These are phyloP conservation scores for Crepidodera aurea DNA, from an alignment of 2,888 invertebrate genomes.

Conservation along the genomic window DNA sequence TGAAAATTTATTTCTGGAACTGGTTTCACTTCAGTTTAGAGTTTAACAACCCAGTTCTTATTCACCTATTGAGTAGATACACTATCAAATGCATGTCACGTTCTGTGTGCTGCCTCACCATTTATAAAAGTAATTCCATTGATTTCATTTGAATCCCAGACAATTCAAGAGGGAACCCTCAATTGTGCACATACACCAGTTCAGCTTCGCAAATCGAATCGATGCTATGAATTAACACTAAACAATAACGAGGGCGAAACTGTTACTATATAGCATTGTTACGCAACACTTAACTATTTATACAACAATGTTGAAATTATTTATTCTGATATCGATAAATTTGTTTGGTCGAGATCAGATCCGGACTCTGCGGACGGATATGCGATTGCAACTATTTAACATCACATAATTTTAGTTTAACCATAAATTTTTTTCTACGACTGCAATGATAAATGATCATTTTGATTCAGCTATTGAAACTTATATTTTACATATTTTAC, in stretches of 20 bases:
- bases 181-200: constrained; percentile 18
- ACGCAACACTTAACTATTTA: constrained; percentile 44
- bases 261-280: constrained; percentile 42
- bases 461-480: too few species aligned
- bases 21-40: neutral
- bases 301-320: constrained; percentile 30
- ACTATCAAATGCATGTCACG: constrained; percentile 22
- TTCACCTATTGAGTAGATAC: constrained; percentile 1
- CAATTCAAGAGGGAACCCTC: constrained; percentile 43
- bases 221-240: constrained; percentile 26
- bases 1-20: too few species aligned
- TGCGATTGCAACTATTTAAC: neutral
- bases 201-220: constrained; percentile 26
- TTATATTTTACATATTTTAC: too few species aligned
- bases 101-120: constrained; percentile 14
- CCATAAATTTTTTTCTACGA: too few species aligned
- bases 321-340: constrained; percentile 11
- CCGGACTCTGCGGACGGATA: neutral
- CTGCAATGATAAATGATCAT: too few species aligned
- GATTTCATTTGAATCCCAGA: constrained; percentile 44
- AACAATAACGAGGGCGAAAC: constrained; percentile 45
- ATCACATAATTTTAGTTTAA: neutral
- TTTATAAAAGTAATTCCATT: constrained; percentile 43
- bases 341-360: neutral
- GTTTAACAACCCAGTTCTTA: neutral